Percentiles rank a stretch among this genome's conserved stretches.
These are phyloP conservation scores for Phylloscopus trochilus DNA, from an alignment of 2,113 vertebrate genomes.

Conservation along the genomic window DNA sequence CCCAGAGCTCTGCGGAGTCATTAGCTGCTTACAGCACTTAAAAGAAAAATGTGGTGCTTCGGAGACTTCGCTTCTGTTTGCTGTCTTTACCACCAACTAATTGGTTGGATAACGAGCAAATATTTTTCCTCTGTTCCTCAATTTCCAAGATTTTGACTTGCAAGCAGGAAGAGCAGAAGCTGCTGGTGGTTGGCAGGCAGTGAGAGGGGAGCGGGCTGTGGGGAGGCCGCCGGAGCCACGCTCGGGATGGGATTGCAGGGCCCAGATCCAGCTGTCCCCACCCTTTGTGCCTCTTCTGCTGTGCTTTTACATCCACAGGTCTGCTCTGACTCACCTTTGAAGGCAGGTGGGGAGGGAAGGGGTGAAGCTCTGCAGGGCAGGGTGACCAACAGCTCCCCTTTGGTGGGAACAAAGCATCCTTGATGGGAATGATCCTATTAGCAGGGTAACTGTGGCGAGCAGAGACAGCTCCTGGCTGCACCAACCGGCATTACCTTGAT, in stretches of 20 bases:
- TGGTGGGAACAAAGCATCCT: not conserved
- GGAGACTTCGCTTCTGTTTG: slow-evolving; percentile 38
- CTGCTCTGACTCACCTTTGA: not conserved
- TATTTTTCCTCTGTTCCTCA: slow-evolving; percentile 42
- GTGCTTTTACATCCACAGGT: not conserved
- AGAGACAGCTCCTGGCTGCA: not conserved
- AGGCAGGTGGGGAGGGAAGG: not conserved
- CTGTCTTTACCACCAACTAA: slow-evolving; percentile 44
- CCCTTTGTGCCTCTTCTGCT: not conserved
- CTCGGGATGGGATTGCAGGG: not conserved
- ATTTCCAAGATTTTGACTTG: slow-evolving; percentile 25
- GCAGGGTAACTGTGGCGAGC: not conserved
- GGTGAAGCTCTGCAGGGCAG: not conserved
- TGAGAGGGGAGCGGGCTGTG: not conserved
- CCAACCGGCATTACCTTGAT: not conserved
- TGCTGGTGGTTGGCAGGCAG: not conserved
- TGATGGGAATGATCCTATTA: slow-evolving; percentile 34
- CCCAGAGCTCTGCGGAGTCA: not conserved
- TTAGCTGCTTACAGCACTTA: slow-evolving; percentile 39
- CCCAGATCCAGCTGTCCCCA: not conserved
- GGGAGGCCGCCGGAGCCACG: rapidly evolving
- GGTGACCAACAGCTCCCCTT: not conserved
- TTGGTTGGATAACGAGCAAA: slow-evolving; percentile 53
- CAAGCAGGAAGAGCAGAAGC: slow-evolving; percentile 3
- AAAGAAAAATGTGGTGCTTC: slow-evolving; percentile 36